Conservation (phyloP, 2,888 invertebrate genomes). For the Caenorhabditis sinica region DNA sequence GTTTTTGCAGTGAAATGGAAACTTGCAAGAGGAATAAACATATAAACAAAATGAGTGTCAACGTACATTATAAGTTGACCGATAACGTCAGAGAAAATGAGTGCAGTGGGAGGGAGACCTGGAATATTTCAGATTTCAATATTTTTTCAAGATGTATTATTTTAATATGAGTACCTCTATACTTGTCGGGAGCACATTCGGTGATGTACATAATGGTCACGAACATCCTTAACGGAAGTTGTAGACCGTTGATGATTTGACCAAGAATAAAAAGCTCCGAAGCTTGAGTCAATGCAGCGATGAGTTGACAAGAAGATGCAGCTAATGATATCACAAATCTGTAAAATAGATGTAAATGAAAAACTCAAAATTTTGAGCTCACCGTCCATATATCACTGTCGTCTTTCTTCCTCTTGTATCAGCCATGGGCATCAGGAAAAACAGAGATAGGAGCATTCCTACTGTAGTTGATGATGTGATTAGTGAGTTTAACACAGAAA, state of each 20-base stretch:
- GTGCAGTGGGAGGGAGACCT: conserved; percentile 60
- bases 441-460: conserved; percentile 51
- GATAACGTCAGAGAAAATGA: conserved; percentile 53
- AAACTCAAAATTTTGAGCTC: not conserved
- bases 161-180: conserved; percentile 48
- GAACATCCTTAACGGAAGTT: conserved; percentile 50
- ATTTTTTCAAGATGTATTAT: not conserved
- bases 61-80: conserved; percentile 64
- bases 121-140: not conserved
- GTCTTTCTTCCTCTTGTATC: conserved; percentile 67
- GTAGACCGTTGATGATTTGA: conserved; percentile 42
- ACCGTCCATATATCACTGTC: conserved; percentile 58
- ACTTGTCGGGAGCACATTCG: conserved; percentile 68
- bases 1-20: conserved; percentile 22
- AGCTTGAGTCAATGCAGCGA: conserved; percentile 50
- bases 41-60: conserved; percentile 15
- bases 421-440: conserved; percentile 59
- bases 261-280: conserved; percentile 66
- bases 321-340: conserved; percentile 39
- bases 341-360: conserved; percentile 5
- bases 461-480: conserved; percentile 44
- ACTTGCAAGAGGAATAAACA: conserved; percentile 37
- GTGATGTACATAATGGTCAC: conserved; percentile 61
- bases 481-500: conserved; percentile 55
- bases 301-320: conserved; percentile 41